Evolutionary conservation across 2,113 vertebrate genomes (phyloP), one percentile per base, ranked within the genome.

Genomic region (Sander lucioperca): DNA sequence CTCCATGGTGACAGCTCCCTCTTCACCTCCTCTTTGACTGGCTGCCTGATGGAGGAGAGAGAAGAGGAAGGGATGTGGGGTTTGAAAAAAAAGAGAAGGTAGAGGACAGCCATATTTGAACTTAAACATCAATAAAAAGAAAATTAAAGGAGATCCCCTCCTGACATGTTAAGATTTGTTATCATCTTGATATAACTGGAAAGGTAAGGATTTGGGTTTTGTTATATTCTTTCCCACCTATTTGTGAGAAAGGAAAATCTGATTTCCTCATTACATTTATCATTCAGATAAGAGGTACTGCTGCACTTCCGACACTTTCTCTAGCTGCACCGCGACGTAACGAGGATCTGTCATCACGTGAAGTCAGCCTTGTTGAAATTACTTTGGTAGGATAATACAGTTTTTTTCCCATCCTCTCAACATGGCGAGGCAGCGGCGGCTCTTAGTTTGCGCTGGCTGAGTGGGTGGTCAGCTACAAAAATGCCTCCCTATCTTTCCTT

Each of bases 11-110:
- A 94, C 90, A 94, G 87, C 74, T 81, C 91, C 82, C 74, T 94
- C 90, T 85, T 98, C 96, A 98, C 94, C 97, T 97, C 95, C 95
- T 95, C 92, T 94, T 92, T 48, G 95, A 95, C 66, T 95, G 96
- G 86, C 92, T 95, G 95, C 95, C 97, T 97, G 93, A 70, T 74
- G 79, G 61, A 71, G 67, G 45, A 82, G 30, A 68, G 27, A 57
- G 39, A 73, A 13, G 56, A 58, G 1, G n/a, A 18, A 39, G 56
- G 53, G 64, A 50, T 21, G 54, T 57, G 67, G 58, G 62, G 21
- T 65, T 48, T n/a, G 16, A 65, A 15, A 16, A 33, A 33, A 15
- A 77, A 53, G 43, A 43, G 43, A 54, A 45, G 16, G 18, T 2
- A 0, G 43, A 82, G 51, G 39, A 71, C 16, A 56, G 23, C 62